Evolutionary conservation across 2,888 invertebrate genomes (phyloP).

Genomic region (Ennomos quercinarius): DNA sequence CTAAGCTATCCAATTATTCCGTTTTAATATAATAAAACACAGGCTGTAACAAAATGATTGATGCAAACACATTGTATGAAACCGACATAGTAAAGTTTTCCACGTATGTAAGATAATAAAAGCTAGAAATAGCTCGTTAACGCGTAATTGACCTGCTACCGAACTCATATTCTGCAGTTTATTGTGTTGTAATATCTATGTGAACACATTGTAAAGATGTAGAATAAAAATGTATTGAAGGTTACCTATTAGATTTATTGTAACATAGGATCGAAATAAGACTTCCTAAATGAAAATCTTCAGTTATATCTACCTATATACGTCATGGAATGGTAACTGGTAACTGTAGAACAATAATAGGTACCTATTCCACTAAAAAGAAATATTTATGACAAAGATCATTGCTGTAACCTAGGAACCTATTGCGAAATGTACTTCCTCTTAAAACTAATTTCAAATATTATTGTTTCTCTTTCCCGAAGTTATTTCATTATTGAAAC

Average conservation of each 20-base stretch:
- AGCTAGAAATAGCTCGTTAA: constrained; percentile 17
- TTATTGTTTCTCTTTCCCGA: constrained; percentile 21
- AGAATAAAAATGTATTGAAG: not conserved
- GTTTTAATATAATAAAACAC: not conserved
- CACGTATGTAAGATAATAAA: constrained; percentile 8
- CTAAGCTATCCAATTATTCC: too few species aligned
- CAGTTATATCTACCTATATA: too few species aligned
- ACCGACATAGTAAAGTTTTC: constrained; percentile 6
- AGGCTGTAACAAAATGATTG: not conserved
- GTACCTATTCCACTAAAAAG: too few species aligned
- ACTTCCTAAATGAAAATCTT: too few species aligned
- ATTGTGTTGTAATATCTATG: constrained; percentile 17
- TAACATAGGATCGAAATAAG: too few species aligned
- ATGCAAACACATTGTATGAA: constrained; percentile 6
- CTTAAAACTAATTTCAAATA: constrained; percentile 10
- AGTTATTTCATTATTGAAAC: constrained; percentile 29
- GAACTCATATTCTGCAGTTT: constrained; percentile 25
- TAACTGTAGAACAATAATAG: too few species aligned
- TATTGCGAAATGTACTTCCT: too few species aligned
- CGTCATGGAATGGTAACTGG: too few species aligned
- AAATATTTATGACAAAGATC: too few species aligned
- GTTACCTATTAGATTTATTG: too few species aligned
- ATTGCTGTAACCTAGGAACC: too few species aligned
- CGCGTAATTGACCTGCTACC: constrained; percentile 20
- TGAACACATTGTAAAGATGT: not conserved